A percentile compares a stretch with the other conserved stretches of the same genome.
Evolutionary conservation across 2,797 vertebrate genomes (phyloP).

Genomic region (Petrocephalus sullivani): DNA sequence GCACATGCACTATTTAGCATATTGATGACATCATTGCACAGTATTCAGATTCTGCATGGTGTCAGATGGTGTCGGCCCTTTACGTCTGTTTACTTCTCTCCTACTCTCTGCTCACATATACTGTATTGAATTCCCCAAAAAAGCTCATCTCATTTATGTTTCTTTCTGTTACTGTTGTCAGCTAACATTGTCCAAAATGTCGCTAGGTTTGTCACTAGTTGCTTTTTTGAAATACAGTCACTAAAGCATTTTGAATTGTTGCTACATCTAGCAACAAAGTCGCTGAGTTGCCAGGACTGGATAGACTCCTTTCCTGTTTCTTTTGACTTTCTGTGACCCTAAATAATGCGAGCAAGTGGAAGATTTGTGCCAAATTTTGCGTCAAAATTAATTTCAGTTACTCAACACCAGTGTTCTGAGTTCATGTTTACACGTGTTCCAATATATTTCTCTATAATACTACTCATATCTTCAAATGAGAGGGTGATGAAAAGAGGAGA

Average conservation of each 20-base stretch:
- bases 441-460: conserved; percentile 43
- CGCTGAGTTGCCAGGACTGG: background rate
- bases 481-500: conserved; percentile 24
- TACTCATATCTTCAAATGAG: conserved; percentile 25
- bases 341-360: background rate
- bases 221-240: background rate
- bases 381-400: conserved; percentile 65
- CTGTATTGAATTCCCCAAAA: background rate
- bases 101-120: background rate
- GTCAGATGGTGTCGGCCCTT: background rate
- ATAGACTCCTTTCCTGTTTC: background rate
- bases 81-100: background rate
- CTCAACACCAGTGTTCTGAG: conserved; percentile 54
- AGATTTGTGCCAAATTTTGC: conserved; percentile 48
- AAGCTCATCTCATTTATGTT: background rate
- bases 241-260: background rate
- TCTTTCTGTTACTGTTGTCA: background rate
- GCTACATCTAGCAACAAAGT: background rate
- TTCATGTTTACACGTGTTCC: conserved; percentile 55
- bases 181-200: background rate
- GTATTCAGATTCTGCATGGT: background rate
- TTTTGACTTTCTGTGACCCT: background rate
- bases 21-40: background rate
- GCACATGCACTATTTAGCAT: background rate
- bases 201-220: background rate